Conservation (phyloP, 1,140 invertebrate species). For the Teleogryllus occipitalis region DNA sequence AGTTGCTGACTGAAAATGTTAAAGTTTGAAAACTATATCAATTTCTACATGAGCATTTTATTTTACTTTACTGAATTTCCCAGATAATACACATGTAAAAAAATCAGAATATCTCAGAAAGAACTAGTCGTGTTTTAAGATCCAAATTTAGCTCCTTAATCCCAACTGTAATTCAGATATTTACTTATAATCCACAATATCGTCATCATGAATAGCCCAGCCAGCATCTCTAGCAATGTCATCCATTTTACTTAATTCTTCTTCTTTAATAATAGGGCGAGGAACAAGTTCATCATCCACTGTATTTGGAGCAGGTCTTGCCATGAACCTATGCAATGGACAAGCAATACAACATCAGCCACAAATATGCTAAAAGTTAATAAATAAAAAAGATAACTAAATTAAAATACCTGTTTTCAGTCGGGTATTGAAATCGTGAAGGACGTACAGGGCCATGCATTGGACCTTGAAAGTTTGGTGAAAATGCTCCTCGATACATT, state of each 20-base stretch:
- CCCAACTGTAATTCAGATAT: no score
- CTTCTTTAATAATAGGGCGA: slow-evolving; percentile 83
- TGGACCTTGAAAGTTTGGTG: slow-evolving; percentile 31
- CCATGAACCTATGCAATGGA: slow-evolving; percentile 14
- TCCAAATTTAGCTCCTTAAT: no score
- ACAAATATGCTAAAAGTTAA: background rate
- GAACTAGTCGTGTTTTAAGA: no score
- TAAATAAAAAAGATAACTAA: background rate
- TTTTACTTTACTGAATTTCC: background rate
- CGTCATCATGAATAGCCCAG: slow-evolving; percentile 82
- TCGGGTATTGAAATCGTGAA: slow-evolving; percentile 37
- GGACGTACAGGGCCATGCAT: slow-evolving; percentile 32
- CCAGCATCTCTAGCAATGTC: slow-evolving; percentile 81
- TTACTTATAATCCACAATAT: slow-evolving; percentile 77
- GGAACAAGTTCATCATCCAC: slow-evolving; percentile 42
- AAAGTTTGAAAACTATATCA: background rate
- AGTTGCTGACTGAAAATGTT: slow-evolving; percentile 64
- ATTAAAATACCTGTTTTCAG: slow-evolving; percentile 27
- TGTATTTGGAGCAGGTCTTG: slow-evolving; percentile 13
- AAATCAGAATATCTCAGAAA: background rate
- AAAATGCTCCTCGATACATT: slow-evolving; percentile 42
- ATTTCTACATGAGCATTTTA: background rate
- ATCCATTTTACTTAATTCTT: slow-evolving; percentile 84
- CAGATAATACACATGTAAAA: background rate
- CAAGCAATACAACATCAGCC: slow-evolving; percentile 6